Base-by-base conservation (phyloP, 35 echinoderm and acorn worm species). In the Amphiura filiformis region DNA sequence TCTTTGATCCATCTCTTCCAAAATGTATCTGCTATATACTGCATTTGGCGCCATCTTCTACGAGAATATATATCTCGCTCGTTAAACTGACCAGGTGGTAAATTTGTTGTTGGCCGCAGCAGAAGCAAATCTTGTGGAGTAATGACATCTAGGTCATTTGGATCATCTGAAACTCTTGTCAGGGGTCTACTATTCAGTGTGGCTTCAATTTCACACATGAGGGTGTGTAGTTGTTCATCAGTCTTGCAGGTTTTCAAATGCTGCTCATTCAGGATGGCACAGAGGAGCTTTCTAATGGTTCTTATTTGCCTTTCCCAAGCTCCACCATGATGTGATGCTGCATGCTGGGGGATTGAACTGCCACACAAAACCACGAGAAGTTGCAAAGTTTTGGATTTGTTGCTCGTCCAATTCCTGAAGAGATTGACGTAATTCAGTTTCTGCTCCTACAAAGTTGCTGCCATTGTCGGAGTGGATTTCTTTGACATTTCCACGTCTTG, bases 41-140 rank as follows among this genome's bases (percentile, higher is more conserved):
- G 93, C 18, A 88, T 70, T 57, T 88, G 84, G 18, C 89, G 35
- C 84, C 90, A 87, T 22, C 81, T 30, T 26, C 81, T 18, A 49
- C 78, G 15, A 34, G 20, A 36, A 39, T 91, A 95, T 4, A 57
- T 35, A 65, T 91, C 89, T 12, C 33, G 80, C 20, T 91, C 76
- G 18, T 32, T 32, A 76, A 91, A 88, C n/a, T 39, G 9, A 28
- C 75, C 84, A 78, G 93, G 93, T 40, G 93, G 89, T 17, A 80
- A 52, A 28, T 36, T 18, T 26, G 15, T 38, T 4, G 34, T 89
- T 4, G 47, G 18, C 65, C 61, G 37, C 18, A 96, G 87, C 14
- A 96, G 82, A 34, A 93, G 42, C 38, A 97, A 39, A 47, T 93
- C 82, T 41, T 97, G 93, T 31, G 88, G 91, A 7, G 90, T 89